These are phyloP conservation scores for Bettongia penicillata DNA, from an alignment of 2,113 vertebrate species.

Conservation along the genomic window DNA sequence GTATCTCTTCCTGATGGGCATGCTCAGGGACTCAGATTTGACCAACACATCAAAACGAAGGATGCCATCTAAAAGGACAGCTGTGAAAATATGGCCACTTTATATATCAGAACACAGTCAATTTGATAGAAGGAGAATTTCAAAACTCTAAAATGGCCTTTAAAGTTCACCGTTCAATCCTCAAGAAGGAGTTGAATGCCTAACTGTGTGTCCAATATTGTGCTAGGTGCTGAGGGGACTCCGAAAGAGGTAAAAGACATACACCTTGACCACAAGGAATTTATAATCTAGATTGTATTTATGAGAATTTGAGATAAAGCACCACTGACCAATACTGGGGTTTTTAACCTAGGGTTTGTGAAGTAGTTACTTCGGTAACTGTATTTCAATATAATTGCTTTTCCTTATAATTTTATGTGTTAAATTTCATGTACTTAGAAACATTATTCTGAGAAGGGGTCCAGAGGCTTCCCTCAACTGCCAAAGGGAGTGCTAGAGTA, in stretches of 20 bases:
- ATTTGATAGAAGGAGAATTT: constrained; percentile 27
- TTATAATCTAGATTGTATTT: not conserved
- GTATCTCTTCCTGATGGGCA: constrained; percentile 70
- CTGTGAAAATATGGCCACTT: constrained; percentile 67
- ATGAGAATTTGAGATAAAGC: not conserved
- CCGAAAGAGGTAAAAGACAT: not conserved
- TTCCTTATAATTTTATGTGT: not conserved
- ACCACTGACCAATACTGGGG: not conserved
- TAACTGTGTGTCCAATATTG: not conserved
- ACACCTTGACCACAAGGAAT: not conserved
- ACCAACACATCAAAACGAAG: constrained; percentile 74
- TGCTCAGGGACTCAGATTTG: constrained; percentile 71
- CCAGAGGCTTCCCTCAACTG: not conserved
- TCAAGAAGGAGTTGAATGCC: not conserved
- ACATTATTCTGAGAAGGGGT: not conserved
- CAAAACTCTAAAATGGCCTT: not conserved
- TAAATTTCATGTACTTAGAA: not conserved
- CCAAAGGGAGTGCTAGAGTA: not conserved
- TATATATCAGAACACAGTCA: not conserved
- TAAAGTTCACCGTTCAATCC: not conserved
- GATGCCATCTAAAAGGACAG: constrained; percentile 65
- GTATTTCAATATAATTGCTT: not conserved
- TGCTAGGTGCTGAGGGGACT: not conserved
- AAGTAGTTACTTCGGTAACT: no score
- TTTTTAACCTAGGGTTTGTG: not conserved